These are phyloP conservation scores for Acrobasis consociella DNA, from an alignment of 2,888 invertebrate species.

Conservation along the genomic window DNA sequence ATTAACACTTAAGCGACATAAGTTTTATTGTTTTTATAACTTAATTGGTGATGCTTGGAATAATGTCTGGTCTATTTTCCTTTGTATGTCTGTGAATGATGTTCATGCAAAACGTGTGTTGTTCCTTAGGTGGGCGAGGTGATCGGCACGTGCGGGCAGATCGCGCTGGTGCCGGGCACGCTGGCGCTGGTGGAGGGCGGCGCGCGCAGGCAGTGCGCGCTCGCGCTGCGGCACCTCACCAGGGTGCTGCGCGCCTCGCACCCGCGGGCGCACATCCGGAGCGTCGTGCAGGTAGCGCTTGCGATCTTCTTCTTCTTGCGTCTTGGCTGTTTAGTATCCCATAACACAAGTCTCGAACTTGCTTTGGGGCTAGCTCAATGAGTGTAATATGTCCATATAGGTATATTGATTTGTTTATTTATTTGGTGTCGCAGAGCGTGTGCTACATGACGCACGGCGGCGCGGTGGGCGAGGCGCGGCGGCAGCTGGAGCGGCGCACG, in stretches of 20 bases:
- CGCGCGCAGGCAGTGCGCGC: conserved; percentile 90
- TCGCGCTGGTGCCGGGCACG: conserved; percentile 89
- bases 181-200: conserved; percentile 84
- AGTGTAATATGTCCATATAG: no score
- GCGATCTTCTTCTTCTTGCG: no score
- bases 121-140: conserved; percentile 88
- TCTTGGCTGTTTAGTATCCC: no score
- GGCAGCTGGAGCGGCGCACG: conserved; percentile 91
- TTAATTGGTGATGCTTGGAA: no score
- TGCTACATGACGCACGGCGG: conserved; percentile 90
- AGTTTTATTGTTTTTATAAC: no score
- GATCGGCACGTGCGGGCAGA: conserved; percentile 95
- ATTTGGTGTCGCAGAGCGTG: conserved; percentile 84
- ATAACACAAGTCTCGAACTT: no score
- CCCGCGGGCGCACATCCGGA: conserved; percentile 88
- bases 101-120: background rate
- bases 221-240: conserved; percentile 92
- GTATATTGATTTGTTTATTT: no score
- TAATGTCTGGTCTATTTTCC: no score
- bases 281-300: conserved; percentile 92
- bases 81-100: no score
- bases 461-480: conserved; percentile 88
- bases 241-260: conserved; percentile 92
- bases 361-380: no score
- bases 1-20: no score